Evolutionary conservation across 2,113 vertebrate genomes (phyloP).

Genomic region (Chionis minor): DNA sequence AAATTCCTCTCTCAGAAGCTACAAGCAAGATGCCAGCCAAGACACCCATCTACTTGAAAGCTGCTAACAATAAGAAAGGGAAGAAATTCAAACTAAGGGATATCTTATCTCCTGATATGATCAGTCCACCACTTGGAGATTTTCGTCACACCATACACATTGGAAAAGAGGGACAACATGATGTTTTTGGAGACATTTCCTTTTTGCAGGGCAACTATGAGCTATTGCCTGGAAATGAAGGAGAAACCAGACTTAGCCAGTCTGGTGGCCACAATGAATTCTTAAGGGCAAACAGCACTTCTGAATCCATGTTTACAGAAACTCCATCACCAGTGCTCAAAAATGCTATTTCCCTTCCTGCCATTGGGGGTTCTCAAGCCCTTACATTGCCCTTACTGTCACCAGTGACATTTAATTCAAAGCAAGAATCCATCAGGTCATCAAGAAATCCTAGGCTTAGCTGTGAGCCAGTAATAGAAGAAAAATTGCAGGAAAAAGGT

Average conservation of each 20-base stretch:
- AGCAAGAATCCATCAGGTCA: constrained; percentile 81
- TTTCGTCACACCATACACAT: constrained; percentile 99
- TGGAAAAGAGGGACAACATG: constrained; percentile 90
- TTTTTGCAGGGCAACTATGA: constrained; percentile 97
- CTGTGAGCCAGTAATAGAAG: constrained; percentile 80
- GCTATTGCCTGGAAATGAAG: constrained; percentile 87
- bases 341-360: constrained; percentile 96
- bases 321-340: constrained; percentile 96
- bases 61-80: constrained; percentile 92
- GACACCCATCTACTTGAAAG: constrained; percentile 96
- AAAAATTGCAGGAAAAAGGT: constrained; percentile 75
- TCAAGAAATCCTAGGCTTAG: constrained; percentile 76
- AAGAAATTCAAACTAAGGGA: constrained; percentile 96
- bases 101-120: constrained; percentile 97
- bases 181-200: constrained; percentile 96
- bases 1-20: background rate
- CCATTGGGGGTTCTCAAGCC: constrained; percentile 94
- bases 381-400: constrained; percentile 89
- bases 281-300: constrained; percentile 91
- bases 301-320: constrained; percentile 87
- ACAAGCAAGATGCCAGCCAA: constrained; percentile 90
- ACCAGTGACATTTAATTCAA: constrained; percentile 82
- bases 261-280: constrained; percentile 85
- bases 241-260: constrained; percentile 72
- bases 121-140: constrained; percentile 95